Evolutionary conservation across 2,888 invertebrate genomes (phyloP).

Genomic region (Exephanes ischioxanthus): DNA sequence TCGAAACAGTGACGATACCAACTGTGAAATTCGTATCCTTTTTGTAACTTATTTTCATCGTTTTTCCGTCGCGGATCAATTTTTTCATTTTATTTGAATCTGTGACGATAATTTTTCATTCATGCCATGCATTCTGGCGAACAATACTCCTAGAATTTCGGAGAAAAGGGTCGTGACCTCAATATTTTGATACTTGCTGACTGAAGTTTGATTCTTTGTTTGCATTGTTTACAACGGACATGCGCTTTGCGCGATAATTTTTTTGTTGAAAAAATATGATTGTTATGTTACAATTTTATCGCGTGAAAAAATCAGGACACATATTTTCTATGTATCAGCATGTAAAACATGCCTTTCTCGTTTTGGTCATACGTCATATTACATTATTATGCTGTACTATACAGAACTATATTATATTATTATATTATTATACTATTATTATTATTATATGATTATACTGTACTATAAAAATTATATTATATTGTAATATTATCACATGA

Average conservation of each 20-base stretch:
- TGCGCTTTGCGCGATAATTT: not conserved
- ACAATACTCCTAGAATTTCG: not conserved
- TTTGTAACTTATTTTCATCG: constrained; percentile 25
- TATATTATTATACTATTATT: too few relatives aligned
- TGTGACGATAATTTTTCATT: constrained; percentile 1
- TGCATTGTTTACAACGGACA: not conserved
- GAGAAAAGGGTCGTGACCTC: not conserved
- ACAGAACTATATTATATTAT: too few relatives aligned
- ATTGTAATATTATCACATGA: too few relatives aligned
- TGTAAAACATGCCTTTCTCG: too few relatives aligned
- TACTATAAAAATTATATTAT: too few relatives aligned
- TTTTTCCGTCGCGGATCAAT: constrained; percentile 24
- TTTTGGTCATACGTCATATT: not conserved
- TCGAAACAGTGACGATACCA: constrained; percentile 13
- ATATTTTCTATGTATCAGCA: too few relatives aligned
- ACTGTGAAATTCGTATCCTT: constrained; percentile 30
- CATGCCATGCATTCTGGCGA: not conserved
- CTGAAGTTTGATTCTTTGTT: not conserved
- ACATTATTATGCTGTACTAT: not conserved
- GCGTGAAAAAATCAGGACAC: too few relatives aligned
- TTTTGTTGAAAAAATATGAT: not conserved
- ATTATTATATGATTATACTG: not conserved
- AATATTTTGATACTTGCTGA: not conserved
- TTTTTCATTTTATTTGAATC: not conserved
- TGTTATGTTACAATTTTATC: not conserved